A percentile compares a stretch with the other conserved stretches of the same genome.
Conservation (phyloP, 2,113 vertebrate species). For the Ceyx margarethae region DNA sequence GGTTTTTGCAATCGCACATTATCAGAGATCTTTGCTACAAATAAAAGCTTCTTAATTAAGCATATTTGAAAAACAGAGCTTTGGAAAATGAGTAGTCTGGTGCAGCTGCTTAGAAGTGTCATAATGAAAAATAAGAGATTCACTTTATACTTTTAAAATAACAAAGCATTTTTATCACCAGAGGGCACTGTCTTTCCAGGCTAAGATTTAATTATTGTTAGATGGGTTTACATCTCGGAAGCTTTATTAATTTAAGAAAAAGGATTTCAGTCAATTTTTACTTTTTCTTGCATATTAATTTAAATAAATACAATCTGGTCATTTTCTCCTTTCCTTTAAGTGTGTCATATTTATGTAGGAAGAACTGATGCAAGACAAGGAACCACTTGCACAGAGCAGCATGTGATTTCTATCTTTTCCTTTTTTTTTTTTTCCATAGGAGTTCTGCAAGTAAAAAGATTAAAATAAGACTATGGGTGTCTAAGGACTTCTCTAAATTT, state of each 20-base stretch:
- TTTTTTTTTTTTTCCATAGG: neutral
- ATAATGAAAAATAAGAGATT: neutral
- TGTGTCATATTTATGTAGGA: neutral
- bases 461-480: neutral
- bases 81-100: neutral
- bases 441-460: neutral
- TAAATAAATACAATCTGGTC: neutral
- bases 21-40: neutral
- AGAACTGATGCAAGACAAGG: neutral
- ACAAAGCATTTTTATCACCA: constrained; percentile 36
- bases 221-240: neutral
- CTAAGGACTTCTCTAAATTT: neutral
- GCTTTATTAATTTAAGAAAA: neutral
- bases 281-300: neutral
- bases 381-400: neutral
- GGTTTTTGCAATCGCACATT: neutral
- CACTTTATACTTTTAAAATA: neutral
- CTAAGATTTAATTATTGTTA: neutral
- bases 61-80: neutral
- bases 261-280: neutral
- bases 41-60: neutral
- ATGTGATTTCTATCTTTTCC: neutral
- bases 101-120: neutral
- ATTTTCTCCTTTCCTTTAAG: neutral
- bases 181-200: constrained; percentile 64